Evolutionary conservation across 2,797 vertebrate species (phyloP), one percentile per base, ranked within the genome.

Genomic region (Taeniopygia guttata): DNA sequence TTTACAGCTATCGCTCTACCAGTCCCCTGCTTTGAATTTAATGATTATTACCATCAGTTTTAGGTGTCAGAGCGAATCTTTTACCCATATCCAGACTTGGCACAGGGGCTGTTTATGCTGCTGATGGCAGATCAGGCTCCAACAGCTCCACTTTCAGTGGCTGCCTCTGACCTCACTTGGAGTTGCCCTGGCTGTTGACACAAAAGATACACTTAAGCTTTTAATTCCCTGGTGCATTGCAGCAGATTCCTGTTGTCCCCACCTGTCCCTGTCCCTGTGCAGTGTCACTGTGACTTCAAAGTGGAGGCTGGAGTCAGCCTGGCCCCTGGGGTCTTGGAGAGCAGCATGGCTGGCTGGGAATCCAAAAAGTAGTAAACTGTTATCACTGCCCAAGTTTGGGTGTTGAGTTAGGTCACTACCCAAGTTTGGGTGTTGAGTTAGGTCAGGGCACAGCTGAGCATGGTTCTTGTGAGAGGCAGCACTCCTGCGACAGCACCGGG

Each of bases 401-500:
- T 58, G 63, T 83, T 92, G 51, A 81, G 92, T 87, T 22, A 58
- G 75, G 58, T 64, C 25, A 23, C n/a, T 30, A 45, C 62, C 78
- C 34, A 29, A 10, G n/a, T 58, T 9, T 67, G 29, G 18, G 52
- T 58, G 63, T 83, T 92, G 51, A 81, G 92, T 87, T 22, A 58
- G 75, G 58, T 64, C 25, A 23, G 46, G 68, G 34, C 10, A 19
- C 52, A 87, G 75, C 77, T 46, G 76, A 89, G 51, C 40, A 2
- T 22, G n/a, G 45, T 52, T 66, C 58, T 68, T 30, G 75, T 25
- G 55, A 83, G 75, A 34, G 8, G 5, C 7, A 2, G 38, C 0
- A 0, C 32, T 93, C 56, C 54, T 0, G 0, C 90, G 93, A 54
- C 63, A 26, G 36, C 5, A 2, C 16, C 0, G 0, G 76, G 42